These are phyloP conservation scores for Lytechinus variegatus DNA, from an alignment of 35 echinoderm and acorn worm genomes.

Conservation along the genomic window DNA sequence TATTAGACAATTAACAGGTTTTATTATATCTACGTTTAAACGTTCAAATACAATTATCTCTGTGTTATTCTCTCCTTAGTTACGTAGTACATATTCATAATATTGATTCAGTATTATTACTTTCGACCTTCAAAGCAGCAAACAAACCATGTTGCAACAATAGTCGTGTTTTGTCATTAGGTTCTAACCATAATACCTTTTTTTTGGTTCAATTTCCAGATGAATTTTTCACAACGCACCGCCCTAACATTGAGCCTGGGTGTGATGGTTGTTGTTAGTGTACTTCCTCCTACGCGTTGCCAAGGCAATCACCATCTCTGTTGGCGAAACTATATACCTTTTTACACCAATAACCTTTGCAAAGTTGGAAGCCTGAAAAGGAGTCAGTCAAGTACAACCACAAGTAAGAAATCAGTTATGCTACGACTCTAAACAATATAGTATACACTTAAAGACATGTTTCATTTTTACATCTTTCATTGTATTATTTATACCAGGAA, in stretches of 20 bases:
- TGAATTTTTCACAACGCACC: not conserved
- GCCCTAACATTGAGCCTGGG: not conserved
- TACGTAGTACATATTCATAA: no score
- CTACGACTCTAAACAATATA: no score
- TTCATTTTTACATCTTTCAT: no score
- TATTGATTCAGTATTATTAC: no score
- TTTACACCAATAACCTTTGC: not conserved
- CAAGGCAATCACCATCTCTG: constrained; percentile 1
- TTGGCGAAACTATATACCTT: not conserved
- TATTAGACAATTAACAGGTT: no score
- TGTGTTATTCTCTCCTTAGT: no score
- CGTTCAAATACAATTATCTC: no score
- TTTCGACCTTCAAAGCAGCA: no score
- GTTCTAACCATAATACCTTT: not conserved
- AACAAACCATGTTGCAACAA: no score
- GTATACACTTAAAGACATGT: no score
- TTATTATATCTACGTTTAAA: no score
- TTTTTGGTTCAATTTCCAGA: not conserved
- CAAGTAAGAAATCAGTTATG: not conserved
- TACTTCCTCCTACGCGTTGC: not conserved
- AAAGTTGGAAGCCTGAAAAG: not conserved
- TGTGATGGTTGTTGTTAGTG: not conserved
- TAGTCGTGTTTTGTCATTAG: not conserved
- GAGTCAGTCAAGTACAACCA: not conserved
- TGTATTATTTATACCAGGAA: no score